Base-by-base conservation (phyloP, 2,888 invertebrate genomes). In the Drosophila basisetae region DNA sequence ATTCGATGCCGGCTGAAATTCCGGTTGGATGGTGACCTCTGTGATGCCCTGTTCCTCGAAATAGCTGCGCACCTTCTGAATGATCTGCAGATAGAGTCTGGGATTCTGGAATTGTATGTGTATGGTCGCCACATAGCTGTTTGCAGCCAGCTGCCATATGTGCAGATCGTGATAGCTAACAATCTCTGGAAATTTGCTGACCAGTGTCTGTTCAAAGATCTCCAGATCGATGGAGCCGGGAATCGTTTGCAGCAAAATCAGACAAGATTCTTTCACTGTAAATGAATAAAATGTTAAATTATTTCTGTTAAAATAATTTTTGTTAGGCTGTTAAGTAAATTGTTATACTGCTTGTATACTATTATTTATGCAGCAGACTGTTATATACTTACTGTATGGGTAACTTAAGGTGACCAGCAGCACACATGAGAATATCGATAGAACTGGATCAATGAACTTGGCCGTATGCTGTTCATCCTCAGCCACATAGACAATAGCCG, bases 181-280 rank as follows among this genome's bases (percentile, higher is more conserved):
- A 66, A 97, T 95, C 72, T 95, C 95, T 0, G 96, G 96, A 91
- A 96, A 96, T 75, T 95, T 95, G 65, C 94, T 93, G 0, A 95
- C 91, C 49, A 97, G 91, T 76, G 96, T 95, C 41, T 94, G 94
- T 79, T 96, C 95, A 74, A 97, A 94, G 11, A 94, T 94, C 76
- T 95, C 95, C 52, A 97, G 96, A 89, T 98, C 96, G 76, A 98
- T 96, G 18, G 97, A 96, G 83, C 96, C 97, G 0, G 99, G 98
- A 69, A 98, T 98, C 1, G 98, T 98, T 94, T 99, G 98, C 28
- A 99, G 94, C 0, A 98, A 94, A 87, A 98, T 97, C 65, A 97
- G 93, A 6, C 97, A 96, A 16, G 98, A 97, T 92, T 98, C 97
- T 82, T 97, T 97, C 95, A 98, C 98, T 98, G 94, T 49, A 84